These are phyloP conservation scores for Eulacestoma nigropectus DNA, from an alignment of 2,113 vertebrate species.

Conservation along the genomic window DNA sequence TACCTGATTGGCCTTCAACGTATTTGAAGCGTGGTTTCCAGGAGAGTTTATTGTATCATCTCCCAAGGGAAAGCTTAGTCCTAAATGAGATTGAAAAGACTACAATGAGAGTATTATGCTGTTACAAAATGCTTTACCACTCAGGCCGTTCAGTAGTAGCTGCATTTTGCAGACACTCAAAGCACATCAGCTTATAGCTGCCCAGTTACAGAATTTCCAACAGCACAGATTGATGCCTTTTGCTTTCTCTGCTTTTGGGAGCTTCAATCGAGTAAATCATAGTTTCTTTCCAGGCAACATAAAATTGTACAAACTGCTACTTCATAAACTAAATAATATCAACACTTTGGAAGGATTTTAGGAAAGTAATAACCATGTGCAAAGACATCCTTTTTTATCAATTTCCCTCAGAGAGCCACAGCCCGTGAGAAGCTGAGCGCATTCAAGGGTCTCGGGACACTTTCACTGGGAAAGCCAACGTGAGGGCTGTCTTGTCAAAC, in stretches of 20 bases:
- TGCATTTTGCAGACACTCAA: conserved; percentile 1
- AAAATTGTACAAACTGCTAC: not conserved
- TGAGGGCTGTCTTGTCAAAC: not conserved
- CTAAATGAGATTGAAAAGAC: not conserved
- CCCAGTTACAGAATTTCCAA: not conserved
- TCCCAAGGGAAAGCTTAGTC: conserved; percentile 13
- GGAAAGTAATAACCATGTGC: not conserved
- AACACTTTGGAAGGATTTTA: not conserved
- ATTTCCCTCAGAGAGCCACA: not conserved
- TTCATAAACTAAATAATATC: conserved; percentile 15
- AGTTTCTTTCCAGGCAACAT: not conserved
- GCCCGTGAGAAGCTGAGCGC: not conserved
- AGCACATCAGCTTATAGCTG: not conserved
- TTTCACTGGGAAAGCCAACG: not conserved
- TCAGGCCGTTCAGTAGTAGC: not conserved
- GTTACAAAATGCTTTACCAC: not conserved
- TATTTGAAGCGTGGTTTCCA: not conserved
- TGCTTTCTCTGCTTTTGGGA: not conserved
- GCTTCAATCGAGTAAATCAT: not conserved
- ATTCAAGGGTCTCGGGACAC: rapidly evolving
- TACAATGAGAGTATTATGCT: not conserved
- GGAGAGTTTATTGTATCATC: not conserved
- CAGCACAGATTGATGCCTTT: not conserved
- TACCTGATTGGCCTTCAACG: not conserved
- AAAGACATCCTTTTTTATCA: not conserved